phyloP scores from a whole-genome alignment of 2,113 vertebrate species.

The Sylvietta virens region DNA sequence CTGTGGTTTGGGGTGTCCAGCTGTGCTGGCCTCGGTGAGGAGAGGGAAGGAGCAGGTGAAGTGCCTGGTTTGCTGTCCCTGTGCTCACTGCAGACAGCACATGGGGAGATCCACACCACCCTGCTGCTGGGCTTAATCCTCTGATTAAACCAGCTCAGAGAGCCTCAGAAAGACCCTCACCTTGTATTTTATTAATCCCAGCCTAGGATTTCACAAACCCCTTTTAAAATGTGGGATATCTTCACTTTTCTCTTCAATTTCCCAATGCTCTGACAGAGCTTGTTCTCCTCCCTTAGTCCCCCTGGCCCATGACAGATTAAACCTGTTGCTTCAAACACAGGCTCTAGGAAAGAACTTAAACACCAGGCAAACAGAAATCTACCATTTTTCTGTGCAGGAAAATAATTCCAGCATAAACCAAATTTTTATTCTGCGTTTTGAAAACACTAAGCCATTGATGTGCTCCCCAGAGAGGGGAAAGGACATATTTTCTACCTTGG shows the following conservation, averaged over 20 bases:
- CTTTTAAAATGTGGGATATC: background rate
- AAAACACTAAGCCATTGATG: background rate
- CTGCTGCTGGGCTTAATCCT: background rate
- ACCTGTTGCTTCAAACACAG: background rate
- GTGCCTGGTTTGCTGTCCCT: background rate
- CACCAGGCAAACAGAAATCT: background rate
- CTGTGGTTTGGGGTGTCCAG: background rate
- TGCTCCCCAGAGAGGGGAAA: background rate
- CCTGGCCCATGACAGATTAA: background rate
- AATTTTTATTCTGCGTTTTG: background rate
- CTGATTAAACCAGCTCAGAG: background rate
- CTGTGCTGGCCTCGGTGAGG: background rate
- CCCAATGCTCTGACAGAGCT: background rate
- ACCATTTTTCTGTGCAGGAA: background rate
- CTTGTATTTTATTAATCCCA: fast-evolving
- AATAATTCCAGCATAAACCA: background rate
- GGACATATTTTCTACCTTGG: background rate
- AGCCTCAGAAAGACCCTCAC: background rate
- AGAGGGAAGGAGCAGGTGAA: background rate
- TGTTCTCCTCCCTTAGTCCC: background rate
- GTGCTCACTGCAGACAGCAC: background rate
- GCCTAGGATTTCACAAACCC: background rate
- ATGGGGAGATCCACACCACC: background rate
- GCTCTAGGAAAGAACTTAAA: background rate
- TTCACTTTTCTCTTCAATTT: background rate